Conservation (phyloP, 2,797 vertebrate species). For the Poecilia picta region DNA sequence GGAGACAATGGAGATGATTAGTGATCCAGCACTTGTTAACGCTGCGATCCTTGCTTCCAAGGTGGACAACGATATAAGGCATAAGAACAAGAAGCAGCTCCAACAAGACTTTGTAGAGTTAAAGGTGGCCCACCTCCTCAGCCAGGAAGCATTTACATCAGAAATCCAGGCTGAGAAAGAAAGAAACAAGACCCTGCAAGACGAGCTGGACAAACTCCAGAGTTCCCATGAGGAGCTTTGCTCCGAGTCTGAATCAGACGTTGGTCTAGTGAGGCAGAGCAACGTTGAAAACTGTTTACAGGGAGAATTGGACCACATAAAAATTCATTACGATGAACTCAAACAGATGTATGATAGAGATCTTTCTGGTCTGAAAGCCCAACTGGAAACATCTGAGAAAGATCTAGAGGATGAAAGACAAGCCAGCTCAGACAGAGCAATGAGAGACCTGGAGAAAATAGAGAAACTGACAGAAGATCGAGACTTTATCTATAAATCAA, state of each 20-base stretch:
- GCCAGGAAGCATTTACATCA: neutral
- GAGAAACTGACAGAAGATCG: too few relatives aligned
- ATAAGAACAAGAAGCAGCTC: neutral
- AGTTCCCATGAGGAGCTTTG: neutral
- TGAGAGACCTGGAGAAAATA: too few relatives aligned
- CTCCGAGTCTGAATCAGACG: neutral
- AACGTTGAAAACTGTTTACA: too few relatives aligned
- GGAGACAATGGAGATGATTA: too few relatives aligned
- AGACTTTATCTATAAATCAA: too few relatives aligned
- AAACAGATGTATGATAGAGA: too few relatives aligned
- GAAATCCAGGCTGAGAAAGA: neutral
- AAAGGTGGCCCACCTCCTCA: neutral
- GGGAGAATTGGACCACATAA: neutral
- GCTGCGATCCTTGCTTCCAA: neutral
- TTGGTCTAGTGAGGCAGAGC: neutral
- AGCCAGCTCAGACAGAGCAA: too few relatives aligned
- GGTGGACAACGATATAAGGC: neutral
- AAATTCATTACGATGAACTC: too few relatives aligned
- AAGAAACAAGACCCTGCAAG: neutral
- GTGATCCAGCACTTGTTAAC: too few relatives aligned
- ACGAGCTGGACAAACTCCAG: neutral
- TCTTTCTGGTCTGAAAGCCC: neutral
- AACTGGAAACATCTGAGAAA: too few relatives aligned
- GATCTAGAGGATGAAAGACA: neutral
- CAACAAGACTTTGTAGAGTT: neutral